These are phyloP conservation scores for Sitobion miscanthi DNA, from an alignment of 1,140 invertebrate genomes.

Conservation along the genomic window DNA sequence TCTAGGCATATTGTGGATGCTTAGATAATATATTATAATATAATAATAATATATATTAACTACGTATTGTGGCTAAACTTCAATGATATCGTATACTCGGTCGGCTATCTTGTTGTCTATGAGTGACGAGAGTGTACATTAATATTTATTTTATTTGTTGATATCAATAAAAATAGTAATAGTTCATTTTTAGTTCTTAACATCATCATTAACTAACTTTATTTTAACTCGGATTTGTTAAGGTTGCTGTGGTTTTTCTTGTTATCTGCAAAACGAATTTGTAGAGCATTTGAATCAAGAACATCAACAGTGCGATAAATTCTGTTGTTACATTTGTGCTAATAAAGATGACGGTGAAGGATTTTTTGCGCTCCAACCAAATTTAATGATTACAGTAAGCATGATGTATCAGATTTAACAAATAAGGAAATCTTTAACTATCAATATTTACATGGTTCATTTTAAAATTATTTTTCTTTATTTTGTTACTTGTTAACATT, in stretches of 20 bases:
- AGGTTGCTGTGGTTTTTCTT: conserved; percentile 12
- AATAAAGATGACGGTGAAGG: conserved; percentile 10
- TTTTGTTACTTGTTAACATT: neutral
- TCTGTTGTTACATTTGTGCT: conserved; percentile 41
- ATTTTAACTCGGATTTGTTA: conserved; percentile 2
- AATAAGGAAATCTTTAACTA: neutral
- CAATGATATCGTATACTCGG: neutral
- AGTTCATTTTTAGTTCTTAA: neutral
- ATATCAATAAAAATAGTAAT: neutral
- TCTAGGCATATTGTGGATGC: no score
- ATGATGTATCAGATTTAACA: neutral
- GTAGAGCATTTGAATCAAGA: neutral
- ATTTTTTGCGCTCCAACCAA: neutral
- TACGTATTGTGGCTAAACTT: neutral
- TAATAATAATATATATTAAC: no score
- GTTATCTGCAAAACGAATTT: conserved; percentile 15
- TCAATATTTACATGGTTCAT: neutral
- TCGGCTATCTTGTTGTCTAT: neutral
- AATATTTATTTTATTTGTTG: neutral
- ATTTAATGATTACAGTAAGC: conserved; percentile 37
- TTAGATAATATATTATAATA: no score
- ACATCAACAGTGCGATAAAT: conserved; percentile 49
- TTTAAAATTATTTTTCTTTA: neutral
- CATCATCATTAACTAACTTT: neutral
- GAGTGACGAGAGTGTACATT: no score